Conservation (phyloP, 2,888 invertebrate species). For the Dynastes maya region DNA sequence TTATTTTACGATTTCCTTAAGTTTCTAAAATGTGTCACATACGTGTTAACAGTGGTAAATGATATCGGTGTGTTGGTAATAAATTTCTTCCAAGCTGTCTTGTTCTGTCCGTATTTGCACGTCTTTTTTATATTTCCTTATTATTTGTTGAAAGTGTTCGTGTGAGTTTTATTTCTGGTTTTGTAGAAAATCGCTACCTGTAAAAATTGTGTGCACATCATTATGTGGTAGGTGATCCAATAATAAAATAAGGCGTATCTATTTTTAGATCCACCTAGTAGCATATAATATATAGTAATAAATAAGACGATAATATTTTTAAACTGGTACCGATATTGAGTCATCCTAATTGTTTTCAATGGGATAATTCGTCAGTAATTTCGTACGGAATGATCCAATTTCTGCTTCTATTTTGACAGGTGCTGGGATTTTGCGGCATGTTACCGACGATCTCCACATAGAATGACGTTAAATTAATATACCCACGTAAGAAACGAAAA, state of each 20-base stretch:
- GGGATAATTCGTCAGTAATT: slow-evolving; percentile 14
- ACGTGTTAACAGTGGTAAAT: slow-evolving; percentile 21
- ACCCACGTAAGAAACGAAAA: slow-evolving; percentile 21
- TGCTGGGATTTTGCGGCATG: slow-evolving; percentile 36
- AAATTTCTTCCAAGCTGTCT: slow-evolving; percentile 45
- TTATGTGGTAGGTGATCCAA: slow-evolving; percentile 44
- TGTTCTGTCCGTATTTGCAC: slow-evolving; percentile 34
- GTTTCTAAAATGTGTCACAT: slow-evolving; percentile 24
- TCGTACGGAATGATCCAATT: slow-evolving; percentile 14
- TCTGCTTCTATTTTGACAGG: slow-evolving; percentile 39
- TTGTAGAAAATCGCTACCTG: slow-evolving; percentile 7
- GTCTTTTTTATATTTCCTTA: slow-evolving; percentile 14
- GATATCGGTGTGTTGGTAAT: slow-evolving; percentile 41
- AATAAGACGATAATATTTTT: slow-evolving; percentile 36
- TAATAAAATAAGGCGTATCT: slow-evolving; percentile 48
- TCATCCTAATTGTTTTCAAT: slow-evolving; percentile 40
- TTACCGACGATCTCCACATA: slow-evolving; percentile 27
- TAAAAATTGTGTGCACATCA: slow-evolving; percentile 42
- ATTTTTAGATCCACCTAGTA: slow-evolving; percentile 45
- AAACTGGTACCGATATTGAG: slow-evolving; percentile 37
- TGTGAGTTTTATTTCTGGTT: slow-evolving; percentile 23
- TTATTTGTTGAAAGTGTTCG: slow-evolving; percentile 34
- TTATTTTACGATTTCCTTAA: not conserved
- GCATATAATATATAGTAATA: slow-evolving; percentile 21
- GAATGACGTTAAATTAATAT: slow-evolving; percentile 40